Percentiles rank a stretch among this genome's conserved stretches.
phyloP scores from a whole-genome alignment of 2,888 invertebrate genomes.

The Catocala fraxini region DNA sequence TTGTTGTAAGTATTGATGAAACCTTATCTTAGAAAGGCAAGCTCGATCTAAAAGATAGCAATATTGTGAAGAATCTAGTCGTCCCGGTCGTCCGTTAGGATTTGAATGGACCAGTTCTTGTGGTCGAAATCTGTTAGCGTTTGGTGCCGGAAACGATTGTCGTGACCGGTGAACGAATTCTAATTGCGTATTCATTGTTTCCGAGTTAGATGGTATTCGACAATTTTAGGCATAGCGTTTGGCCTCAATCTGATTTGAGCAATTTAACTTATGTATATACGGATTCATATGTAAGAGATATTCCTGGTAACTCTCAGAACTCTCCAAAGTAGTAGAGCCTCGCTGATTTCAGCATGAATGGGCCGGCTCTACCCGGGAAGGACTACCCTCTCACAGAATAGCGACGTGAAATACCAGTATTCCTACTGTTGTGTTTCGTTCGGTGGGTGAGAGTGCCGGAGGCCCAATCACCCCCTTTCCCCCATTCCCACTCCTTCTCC shows the following conservation, averaged over 20 bases:
- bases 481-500: no score
- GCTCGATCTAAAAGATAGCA: constrained; percentile 51
- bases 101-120: constrained; percentile 54
- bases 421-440: no score
- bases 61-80: constrained; percentile 57
- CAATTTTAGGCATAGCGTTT: constrained; percentile 11
- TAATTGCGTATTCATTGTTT: constrained; percentile 32
- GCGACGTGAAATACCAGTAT: no score
- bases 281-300: no score
- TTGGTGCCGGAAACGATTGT: constrained; percentile 53
- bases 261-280: no score
- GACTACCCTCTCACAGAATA: no score
- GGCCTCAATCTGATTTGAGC: neutral
- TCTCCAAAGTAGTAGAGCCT: no score
- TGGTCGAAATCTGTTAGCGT: constrained; percentile 45
- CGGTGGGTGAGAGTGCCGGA: no score
- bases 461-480: no score
- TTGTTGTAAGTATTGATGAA: neutral
- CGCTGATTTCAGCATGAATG: no score
- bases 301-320: no score
- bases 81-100: constrained; percentile 63
- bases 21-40: constrained; percentile 45
- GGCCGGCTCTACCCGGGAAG: no score
- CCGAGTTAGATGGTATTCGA: constrained; percentile 10
- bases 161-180: constrained; percentile 26